A percentile compares a stretch with the other conserved stretches of the same genome.
These are phyloP conservation scores for Perodicticus potto DNA, from an alignment of 2,797 vertebrate species.

Conservation along the genomic window DNA sequence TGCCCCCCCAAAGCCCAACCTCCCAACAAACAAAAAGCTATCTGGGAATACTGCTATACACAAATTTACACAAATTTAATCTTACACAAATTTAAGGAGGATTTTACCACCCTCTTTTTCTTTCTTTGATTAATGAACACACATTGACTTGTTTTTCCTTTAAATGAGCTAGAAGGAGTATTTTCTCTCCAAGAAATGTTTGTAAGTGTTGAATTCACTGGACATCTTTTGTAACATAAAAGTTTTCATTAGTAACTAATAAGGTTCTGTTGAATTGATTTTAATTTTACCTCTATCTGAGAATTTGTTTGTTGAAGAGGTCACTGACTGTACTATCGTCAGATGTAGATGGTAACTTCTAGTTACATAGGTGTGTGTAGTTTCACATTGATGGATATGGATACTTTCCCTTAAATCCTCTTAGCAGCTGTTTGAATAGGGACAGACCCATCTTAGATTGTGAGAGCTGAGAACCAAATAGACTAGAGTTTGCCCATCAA, in stretches of 20 bases:
- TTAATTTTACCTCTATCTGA: conserved; percentile 25
- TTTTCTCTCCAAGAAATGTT: not conserved
- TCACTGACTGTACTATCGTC: not conserved
- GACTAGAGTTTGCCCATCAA: not conserved
- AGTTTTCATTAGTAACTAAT: conserved; percentile 18
- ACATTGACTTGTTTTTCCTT: conserved; percentile 24
- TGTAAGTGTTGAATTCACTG: not conserved
- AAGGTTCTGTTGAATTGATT: not conserved
- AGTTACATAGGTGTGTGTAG: not conserved
- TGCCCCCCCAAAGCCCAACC: too few species aligned
- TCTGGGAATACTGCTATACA: too few species aligned
- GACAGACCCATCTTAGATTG: not conserved
- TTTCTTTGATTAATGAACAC: conserved; percentile 16
- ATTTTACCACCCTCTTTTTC: not conserved
- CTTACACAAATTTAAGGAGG: not conserved
- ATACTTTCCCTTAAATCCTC: not conserved
- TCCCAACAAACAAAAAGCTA: too few species aligned
- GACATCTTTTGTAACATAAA: not conserved
- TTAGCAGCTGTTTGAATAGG: not conserved
- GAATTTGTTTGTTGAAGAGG: conserved; percentile 22
- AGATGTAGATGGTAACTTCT: not conserved
- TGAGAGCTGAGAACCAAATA: not conserved
- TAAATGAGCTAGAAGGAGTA: conserved; percentile 19
- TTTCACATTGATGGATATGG: not conserved
- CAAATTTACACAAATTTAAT: too few species aligned